Conservation (phyloP, 2,797 vertebrate genomes). For the Diplodus puntazzo region DNA sequence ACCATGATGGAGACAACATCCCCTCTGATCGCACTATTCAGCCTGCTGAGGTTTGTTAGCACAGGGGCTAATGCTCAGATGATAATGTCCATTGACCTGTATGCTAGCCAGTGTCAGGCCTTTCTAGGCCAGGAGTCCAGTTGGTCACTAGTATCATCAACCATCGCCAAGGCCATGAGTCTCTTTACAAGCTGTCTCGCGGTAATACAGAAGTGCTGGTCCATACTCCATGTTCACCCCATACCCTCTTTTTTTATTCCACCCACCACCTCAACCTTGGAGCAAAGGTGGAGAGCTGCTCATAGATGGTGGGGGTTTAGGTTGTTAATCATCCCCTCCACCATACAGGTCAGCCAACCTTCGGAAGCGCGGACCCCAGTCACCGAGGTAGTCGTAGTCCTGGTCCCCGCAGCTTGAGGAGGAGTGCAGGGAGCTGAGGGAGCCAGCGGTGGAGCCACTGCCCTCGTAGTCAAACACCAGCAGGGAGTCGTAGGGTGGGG, state of each 20-base stretch:
- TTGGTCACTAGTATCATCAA: slow-evolving; percentile 56
- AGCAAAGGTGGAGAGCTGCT: slow-evolving; percentile 23
- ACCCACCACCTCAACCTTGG: slow-evolving; percentile 23
- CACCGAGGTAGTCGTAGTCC: slow-evolving; percentile 98
- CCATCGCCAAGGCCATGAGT: slow-evolving; percentile 76
- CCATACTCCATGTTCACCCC: slow-evolving; percentile 31
- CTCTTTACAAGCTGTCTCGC: slow-evolving; percentile 90
- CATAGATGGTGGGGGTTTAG: background rate
- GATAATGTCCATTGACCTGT: slow-evolving; percentile 54
- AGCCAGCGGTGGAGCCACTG: slow-evolving; percentile 96
- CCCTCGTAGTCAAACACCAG: slow-evolving; percentile 98
- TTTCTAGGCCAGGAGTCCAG: slow-evolving; percentile 52
- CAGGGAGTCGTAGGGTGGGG: slow-evolving; percentile 96
- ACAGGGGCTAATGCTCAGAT: slow-evolving; percentile 53
- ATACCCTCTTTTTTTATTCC: slow-evolving; percentile 13
- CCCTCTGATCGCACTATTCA: slow-evolving; percentile 42
- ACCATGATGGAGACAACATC: slow-evolving; percentile 84
- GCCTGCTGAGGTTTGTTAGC: slow-evolving; percentile 53
- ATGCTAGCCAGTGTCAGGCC: slow-evolving; percentile 39
- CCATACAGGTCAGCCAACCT: slow-evolving; percentile 98
- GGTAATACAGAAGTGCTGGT: slow-evolving; percentile 83
- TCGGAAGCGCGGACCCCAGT: slow-evolving; percentile 98
- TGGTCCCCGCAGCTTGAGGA: slow-evolving; percentile 96
- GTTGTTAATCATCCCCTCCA: slow-evolving; percentile 91
- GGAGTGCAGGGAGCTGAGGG: slow-evolving; percentile 97